These are phyloP conservation scores for Lepilemur ruficaudatus DNA, from an alignment of 2,797 vertebrate species.

Conservation along the genomic window DNA sequence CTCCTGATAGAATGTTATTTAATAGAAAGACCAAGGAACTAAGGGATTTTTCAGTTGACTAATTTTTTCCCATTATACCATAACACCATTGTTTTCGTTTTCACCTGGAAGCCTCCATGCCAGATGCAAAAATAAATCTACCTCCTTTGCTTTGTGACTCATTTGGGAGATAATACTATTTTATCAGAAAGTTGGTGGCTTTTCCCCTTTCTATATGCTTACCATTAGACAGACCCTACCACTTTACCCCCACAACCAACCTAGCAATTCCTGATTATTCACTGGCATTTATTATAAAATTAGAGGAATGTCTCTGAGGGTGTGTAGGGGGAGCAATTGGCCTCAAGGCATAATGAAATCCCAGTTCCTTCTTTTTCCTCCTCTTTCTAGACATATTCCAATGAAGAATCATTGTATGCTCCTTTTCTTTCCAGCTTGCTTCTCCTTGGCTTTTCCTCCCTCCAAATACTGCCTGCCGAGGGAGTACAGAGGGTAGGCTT, in stretches of 20 bases:
- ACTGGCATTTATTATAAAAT: conserved; percentile 19
- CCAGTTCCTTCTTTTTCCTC: not conserved
- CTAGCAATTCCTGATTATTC: conserved; percentile 2
- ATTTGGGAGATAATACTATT: conserved; percentile 1
- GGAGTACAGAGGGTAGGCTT: not conserved
- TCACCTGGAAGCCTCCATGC: not conserved
- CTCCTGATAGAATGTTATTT: not conserved
- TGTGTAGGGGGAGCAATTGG: not conserved
- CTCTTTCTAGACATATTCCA: not conserved
- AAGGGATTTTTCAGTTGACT: not conserved
- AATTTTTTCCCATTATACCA: not conserved
- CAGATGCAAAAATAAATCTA: not conserved
- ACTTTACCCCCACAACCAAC: not conserved
- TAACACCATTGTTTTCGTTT: not conserved
- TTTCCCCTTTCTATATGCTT: not conserved
- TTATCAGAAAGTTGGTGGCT: not conserved
- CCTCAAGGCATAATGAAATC: conserved; percentile 20
- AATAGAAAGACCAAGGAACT: not conserved
- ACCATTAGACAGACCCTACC: not conserved
- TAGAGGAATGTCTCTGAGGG: not conserved
- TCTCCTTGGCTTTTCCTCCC: not conserved
- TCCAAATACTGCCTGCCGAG: not conserved
- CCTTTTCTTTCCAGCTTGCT: not conserved
- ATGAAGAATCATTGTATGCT: not conserved
- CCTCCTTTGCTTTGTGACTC: conserved; percentile 19